Evolutionary conservation across 2,797 vertebrate genomes (phyloP).

Genomic region (Nyctibius grandis): DNA sequence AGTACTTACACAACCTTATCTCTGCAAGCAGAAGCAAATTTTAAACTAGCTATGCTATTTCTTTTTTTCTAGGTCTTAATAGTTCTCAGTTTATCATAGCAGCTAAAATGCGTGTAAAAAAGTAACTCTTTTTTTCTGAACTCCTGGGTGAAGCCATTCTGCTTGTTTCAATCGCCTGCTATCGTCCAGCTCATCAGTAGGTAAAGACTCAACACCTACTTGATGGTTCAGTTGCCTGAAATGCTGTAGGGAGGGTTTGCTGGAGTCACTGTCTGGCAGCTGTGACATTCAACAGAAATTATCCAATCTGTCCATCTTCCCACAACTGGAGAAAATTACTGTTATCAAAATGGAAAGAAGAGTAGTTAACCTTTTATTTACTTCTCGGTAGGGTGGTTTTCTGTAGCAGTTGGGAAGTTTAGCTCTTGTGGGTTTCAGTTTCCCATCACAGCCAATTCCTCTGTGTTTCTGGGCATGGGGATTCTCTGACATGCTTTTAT

Average conservation of each 20-base stretch:
- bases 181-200: background rate
- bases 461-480: background rate
- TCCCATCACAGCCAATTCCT: background rate
- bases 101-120: background rate
- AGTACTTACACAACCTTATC: background rate
- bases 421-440: background rate
- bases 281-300: background rate
- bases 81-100: background rate
- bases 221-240: background rate
- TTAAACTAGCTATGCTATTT: background rate
- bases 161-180: background rate
- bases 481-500: background rate
- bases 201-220: background rate
- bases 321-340: constrained; percentile 31
- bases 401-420: background rate
- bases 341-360: background rate
- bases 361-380: constrained; percentile 8
- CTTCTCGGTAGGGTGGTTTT: background rate
- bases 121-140: background rate
- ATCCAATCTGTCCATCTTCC: background rate
- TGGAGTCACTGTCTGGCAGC: background rate
- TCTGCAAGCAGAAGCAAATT: background rate
- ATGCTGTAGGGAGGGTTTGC: background rate
- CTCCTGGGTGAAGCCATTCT: background rate
- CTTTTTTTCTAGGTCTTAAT: background rate